phyloP scores from a whole-genome alignment of 2,113 vertebrate species.

The Micromys minutus region DNA sequence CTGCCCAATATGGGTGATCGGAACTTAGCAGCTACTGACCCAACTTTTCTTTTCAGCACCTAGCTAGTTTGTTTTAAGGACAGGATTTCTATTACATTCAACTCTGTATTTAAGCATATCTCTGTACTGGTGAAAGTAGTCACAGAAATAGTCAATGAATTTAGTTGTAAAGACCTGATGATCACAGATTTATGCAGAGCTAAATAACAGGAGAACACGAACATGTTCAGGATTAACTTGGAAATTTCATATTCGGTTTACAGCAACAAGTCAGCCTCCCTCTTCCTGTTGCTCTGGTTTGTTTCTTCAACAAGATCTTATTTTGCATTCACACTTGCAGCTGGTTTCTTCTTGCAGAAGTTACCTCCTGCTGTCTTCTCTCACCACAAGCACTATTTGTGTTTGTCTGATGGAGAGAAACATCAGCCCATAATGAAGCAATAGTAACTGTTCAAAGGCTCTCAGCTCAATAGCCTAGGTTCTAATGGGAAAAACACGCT shows the following conservation, averaged over 20 bases:
- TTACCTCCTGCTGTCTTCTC: slow-evolving; percentile 55
- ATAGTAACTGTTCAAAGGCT: slow-evolving; percentile 59
- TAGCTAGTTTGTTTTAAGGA: not conserved
- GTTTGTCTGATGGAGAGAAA: slow-evolving; percentile 64
- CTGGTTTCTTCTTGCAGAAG: slow-evolving; percentile 21
- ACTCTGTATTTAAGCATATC: slow-evolving; percentile 15
- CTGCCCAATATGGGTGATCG: not conserved
- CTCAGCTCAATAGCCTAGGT: slow-evolving; percentile 65
- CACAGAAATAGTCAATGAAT: slow-evolving; percentile 36
- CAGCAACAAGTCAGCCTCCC: not conserved
- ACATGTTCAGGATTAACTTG: slow-evolving; percentile 40
- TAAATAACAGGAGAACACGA: slow-evolving; percentile 22
- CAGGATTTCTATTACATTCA: slow-evolving; percentile 12
- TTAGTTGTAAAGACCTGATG: slow-evolving; percentile 19
- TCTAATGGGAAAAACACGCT: slow-evolving; percentile 59
- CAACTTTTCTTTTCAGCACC: not conserved
- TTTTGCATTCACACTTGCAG: slow-evolving; percentile 18
- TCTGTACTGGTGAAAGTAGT: not conserved
- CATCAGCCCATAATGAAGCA: slow-evolving; percentile 66
- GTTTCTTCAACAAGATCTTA: slow-evolving; percentile 37
- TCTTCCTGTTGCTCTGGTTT: not conserved
- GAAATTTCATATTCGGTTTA: slow-evolving; percentile 3
- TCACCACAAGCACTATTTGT: slow-evolving; percentile 63
- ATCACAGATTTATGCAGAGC: slow-evolving; percentile 33
- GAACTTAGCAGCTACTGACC: not conserved